phyloP scores from a whole-genome alignment of 2,797 vertebrate genomes.

The Amblyraja radiata region DNA sequence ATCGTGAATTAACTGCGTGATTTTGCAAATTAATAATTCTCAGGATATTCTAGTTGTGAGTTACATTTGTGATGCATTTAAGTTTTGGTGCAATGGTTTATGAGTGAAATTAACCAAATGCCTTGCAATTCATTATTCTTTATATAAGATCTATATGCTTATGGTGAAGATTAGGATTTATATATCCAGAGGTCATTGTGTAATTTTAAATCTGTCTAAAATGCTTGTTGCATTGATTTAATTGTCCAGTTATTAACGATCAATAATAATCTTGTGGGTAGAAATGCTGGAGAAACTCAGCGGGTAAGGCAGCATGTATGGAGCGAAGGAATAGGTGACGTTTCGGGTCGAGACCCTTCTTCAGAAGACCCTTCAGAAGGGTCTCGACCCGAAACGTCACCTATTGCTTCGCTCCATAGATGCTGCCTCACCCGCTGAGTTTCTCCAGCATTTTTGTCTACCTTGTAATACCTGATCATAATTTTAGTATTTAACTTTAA shows the following conservation, averaged over 20 bases:
- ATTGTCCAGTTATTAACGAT: not conserved
- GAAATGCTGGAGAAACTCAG: too few species aligned
- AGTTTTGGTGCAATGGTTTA: not conserved
- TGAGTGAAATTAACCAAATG: not conserved
- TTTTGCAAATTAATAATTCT: not conserved
- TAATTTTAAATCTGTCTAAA: not conserved
- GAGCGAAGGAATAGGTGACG: too few species aligned
- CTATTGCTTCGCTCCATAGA: too few species aligned
- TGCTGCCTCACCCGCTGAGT: too few species aligned
- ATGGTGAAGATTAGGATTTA: not conserved
- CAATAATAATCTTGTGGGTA: not conserved
- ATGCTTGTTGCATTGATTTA: not conserved
- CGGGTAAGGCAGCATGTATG: too few species aligned
- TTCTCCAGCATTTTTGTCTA: too few species aligned
- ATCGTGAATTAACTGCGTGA: not conserved
- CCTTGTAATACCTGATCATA: not conserved
- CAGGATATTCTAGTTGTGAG: not conserved
- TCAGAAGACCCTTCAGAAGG: too few species aligned
- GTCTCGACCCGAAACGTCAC: too few species aligned
- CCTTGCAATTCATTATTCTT: slow-evolving; percentile 20
- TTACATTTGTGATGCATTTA: not conserved
- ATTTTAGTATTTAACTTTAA: not conserved
- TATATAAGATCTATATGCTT: not conserved
- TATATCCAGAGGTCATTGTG: not conserved
- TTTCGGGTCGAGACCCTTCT: too few species aligned